These are phyloP conservation scores for Ennomos fuscantarius DNA, from an alignment of 2,888 invertebrate species.

Conservation along the genomic window DNA sequence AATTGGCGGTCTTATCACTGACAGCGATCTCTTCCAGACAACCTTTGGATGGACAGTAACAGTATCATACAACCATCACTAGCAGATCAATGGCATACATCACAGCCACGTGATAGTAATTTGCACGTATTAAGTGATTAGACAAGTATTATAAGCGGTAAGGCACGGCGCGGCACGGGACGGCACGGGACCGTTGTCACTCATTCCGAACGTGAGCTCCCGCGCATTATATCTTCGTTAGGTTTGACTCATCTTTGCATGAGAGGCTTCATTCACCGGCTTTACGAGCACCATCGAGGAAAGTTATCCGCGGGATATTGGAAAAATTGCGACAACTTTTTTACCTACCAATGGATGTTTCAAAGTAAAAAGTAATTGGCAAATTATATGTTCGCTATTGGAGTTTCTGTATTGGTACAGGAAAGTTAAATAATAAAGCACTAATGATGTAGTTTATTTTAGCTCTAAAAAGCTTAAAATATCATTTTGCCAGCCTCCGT, in stretches of 20 bases:
- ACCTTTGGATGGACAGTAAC: no score
- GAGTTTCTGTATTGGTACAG: no score
- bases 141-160: neutral
- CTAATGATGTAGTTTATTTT: no score
- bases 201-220: constrained; percentile 17
- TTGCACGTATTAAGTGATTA: neutral
- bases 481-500: no score
- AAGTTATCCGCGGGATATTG: constrained; percentile 6
- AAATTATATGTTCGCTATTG: no score
- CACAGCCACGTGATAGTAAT: constrained; percentile 1
- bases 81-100: neutral
- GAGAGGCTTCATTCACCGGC: constrained; percentile 17
- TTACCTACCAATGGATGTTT: no score
- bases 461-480: no score
- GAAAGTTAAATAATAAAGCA: no score
- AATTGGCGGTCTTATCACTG: no score
- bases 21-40: no score
- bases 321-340: neutral
- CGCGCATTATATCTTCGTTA: constrained; percentile 26
- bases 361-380: no score
- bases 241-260: constrained; percentile 19
- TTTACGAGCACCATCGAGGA: constrained; percentile 23
- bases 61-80: no score
- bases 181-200: constrained; percentile 11
- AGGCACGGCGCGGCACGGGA: neutral